These are phyloP conservation scores for Macrophya alboannulata DNA, from an alignment of 2,888 invertebrate genomes.

Conservation along the genomic window DNA sequence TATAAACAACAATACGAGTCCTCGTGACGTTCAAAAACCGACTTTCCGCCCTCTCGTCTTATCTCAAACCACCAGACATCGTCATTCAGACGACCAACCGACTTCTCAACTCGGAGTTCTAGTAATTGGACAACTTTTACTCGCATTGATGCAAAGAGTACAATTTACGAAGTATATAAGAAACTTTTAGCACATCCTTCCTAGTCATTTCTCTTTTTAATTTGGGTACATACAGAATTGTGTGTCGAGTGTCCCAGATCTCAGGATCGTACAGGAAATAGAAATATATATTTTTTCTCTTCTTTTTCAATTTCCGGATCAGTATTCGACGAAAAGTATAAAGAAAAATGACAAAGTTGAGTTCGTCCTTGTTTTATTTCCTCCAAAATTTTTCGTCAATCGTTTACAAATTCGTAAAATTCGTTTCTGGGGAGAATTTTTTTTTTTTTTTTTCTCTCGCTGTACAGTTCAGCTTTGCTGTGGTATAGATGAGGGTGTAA, in stretches of 20 bases:
- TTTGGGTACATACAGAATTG: background rate
- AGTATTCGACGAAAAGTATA: background rate
- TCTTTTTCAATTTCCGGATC: background rate
- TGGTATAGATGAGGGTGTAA: background rate
- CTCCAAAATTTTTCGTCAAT: background rate
- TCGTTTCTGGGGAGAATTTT: background rate
- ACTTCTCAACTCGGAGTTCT: slow-evolving; percentile 18
- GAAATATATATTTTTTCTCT: background rate
- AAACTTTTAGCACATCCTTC: slow-evolving; percentile 7
- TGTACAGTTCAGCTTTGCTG: background rate
- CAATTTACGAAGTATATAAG: slow-evolving; percentile 17
- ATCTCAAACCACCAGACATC: slow-evolving; percentile 33
- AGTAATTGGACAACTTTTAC: slow-evolving; percentile 50
- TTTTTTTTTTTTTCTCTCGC: background rate
- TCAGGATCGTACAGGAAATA: background rate
- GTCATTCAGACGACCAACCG: slow-evolving; percentile 26
- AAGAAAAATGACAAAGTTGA: background rate
- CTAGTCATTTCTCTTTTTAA: background rate
- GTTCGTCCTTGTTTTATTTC: background rate
- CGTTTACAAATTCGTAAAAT: background rate
- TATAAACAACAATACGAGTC: background rate
- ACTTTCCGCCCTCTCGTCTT: background rate
- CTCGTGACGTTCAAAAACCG: background rate
- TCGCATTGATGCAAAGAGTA: background rate
- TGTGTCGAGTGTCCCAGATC: background rate